Evolutionary conservation across 2,113 vertebrate genomes (phyloP).

Genomic region (Aleadryas rufinucha): DNA sequence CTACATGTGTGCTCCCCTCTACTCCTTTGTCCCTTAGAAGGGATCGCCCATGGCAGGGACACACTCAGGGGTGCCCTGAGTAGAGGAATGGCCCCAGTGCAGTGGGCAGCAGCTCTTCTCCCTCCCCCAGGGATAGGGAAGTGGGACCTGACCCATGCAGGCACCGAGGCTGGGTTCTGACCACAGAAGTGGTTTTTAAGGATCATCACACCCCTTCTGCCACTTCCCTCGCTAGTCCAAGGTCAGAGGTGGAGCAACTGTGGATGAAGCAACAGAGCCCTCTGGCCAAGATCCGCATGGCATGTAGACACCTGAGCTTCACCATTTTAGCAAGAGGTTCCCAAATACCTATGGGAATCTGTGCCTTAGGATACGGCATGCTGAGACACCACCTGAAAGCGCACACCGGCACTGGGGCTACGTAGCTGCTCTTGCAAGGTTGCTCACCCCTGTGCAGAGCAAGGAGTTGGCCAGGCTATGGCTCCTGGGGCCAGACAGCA

Average conservation of each 20-base stretch:
- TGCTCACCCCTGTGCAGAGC: not conserved
- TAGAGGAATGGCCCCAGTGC: not conserved
- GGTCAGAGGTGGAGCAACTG: not conserved
- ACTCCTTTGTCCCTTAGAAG: not conserved
- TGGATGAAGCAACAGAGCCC: not conserved
- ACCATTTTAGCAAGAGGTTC: not conserved
- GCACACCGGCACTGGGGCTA: accelerated
- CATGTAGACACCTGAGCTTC: not conserved
- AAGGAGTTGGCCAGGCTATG: accelerated
- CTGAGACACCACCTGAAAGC: not conserved
- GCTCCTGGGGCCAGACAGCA: not conserved
- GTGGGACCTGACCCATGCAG: not conserved
- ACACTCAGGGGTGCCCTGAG: not conserved
- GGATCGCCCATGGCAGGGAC: accelerated
- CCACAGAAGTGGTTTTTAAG: not conserved
- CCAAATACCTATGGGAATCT: not conserved
- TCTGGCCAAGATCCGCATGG: not conserved
- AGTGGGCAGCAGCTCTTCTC: not conserved
- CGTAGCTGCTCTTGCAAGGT: accelerated
- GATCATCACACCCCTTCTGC: not conserved
- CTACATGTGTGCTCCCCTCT: accelerated
- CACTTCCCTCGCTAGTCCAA: not conserved
- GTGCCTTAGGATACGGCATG: not conserved
- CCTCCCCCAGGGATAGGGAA: not conserved
- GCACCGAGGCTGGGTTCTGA: not conserved